Percentiles rank a stretch among this genome's conserved stretches.
These are phyloP conservation scores for Oryzias sinensis DNA, from an alignment of 2,797 vertebrate genomes.

Conservation along the genomic window DNA sequence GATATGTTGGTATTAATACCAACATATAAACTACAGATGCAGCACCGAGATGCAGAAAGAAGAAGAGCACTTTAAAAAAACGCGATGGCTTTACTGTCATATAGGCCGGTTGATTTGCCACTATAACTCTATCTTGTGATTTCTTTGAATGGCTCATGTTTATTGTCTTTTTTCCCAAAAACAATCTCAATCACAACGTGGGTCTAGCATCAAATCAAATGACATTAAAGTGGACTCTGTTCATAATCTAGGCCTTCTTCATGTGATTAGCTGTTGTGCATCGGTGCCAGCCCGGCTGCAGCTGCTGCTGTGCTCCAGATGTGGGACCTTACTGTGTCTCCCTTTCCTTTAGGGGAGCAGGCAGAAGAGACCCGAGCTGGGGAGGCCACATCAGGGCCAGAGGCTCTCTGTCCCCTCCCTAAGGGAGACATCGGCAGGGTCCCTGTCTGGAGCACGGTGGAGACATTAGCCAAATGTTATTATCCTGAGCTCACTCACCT, in stretches of 20 bases:
- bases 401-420: conserved; percentile 73
- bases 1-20: conserved; percentile 69
- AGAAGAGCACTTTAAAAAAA: background rate
- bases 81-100: too few species aligned
- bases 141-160: conserved; percentile 38
- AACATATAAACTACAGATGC: background rate
- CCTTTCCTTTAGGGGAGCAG: conserved; percentile 79
- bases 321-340: conserved; percentile 75
- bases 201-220: conserved; percentile 44
- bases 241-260: conserved; percentile 55
- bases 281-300: conserved; percentile 39
- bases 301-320: conserved; percentile 67
- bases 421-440: conserved; percentile 77
- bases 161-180: conserved; percentile 46
- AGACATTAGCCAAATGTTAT: conserved; percentile 80
- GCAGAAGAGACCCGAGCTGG: conserved; percentile 75
- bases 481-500: conserved; percentile 78
- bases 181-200: conserved; percentile 42
- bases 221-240: conserved; percentile 50
- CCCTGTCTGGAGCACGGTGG: conserved; percentile 77
- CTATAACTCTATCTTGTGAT: conserved; percentile 27
- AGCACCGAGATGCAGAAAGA: conserved; percentile 4
- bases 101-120: conserved; percentile 32
- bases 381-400: conserved; percentile 69
- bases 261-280: conserved; percentile 62